phyloP scores from a whole-genome alignment of 2,797 vertebrate species.

The Dryobates pubescens region DNA sequence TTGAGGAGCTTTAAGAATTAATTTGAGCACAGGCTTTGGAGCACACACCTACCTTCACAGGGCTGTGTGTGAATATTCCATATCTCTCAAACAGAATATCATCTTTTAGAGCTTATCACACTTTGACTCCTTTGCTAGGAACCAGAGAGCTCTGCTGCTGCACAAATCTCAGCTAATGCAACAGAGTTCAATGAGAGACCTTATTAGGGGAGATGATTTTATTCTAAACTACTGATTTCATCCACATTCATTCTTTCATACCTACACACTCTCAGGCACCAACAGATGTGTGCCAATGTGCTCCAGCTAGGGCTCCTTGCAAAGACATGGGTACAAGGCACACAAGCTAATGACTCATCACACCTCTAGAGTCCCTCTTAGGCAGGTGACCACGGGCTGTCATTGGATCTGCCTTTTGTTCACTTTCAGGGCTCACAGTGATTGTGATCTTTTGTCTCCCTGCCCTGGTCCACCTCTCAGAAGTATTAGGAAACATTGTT shows the following conservation, averaged over 20 bases:
- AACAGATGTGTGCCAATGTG: neutral
- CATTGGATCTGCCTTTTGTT: conserved; percentile 6
- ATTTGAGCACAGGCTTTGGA: conserved; percentile 34
- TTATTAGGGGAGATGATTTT: neutral
- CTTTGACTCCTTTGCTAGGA: neutral
- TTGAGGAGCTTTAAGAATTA: conserved; percentile 47
- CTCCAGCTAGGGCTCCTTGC: neutral
- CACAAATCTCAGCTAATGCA: neutral
- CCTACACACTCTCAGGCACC: neutral
- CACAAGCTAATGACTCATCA: neutral
- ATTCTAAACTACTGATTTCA: neutral
- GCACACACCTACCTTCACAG: conserved; percentile 6
- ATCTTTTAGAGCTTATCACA: neutral
- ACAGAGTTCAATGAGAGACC: neutral
- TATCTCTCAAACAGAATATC: neutral
- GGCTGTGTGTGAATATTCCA: neutral
- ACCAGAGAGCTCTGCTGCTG: neutral
- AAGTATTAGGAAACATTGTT: neutral
- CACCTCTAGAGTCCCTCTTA: neutral
- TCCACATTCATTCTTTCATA: neutral
- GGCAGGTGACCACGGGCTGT: neutral
- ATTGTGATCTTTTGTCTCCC: neutral
- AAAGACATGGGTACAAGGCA: neutral
- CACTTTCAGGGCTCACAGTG: neutral
- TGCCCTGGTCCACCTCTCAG: neutral